These are phyloP conservation scores for Dasyprocta punctata DNA, from an alignment of 2,113 vertebrate genomes.

Conservation along the genomic window DNA sequence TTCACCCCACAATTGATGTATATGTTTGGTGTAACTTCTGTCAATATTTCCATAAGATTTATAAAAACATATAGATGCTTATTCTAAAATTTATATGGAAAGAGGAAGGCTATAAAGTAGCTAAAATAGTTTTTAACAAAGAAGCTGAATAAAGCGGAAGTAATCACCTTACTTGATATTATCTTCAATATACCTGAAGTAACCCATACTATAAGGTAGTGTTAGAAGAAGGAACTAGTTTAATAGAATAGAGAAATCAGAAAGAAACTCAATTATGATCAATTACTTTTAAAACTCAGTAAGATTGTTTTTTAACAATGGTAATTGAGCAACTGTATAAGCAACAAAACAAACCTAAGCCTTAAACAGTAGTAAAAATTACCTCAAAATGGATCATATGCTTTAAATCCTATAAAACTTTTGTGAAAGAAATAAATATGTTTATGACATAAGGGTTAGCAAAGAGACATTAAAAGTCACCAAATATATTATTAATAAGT, in stretches of 20 bases:
- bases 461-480: not conserved
- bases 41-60: not conserved
- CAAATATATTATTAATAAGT: not conserved
- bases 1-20: not conserved
- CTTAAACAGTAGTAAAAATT: not conserved
- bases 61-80: not conserved
- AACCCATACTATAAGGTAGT: not conserved
- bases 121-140: not conserved
- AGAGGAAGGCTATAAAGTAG: not conserved
- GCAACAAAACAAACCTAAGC: not conserved
- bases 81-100: not conserved
- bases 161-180: not conserved
- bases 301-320: not conserved
- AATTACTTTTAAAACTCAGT: not conserved
- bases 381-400: not conserved
- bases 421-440: not conserved
- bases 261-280: not conserved
- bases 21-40: not conserved
- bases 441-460: not conserved
- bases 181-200: too few relatives aligned
- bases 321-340: fast-evolving
- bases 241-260: not conserved
- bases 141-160: not conserved
- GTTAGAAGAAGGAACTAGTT: not conserved
- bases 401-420: not conserved